phyloP scores from a whole-genome alignment of 2,888 invertebrate genomes.

The Acanthosepion esculentum region DNA sequence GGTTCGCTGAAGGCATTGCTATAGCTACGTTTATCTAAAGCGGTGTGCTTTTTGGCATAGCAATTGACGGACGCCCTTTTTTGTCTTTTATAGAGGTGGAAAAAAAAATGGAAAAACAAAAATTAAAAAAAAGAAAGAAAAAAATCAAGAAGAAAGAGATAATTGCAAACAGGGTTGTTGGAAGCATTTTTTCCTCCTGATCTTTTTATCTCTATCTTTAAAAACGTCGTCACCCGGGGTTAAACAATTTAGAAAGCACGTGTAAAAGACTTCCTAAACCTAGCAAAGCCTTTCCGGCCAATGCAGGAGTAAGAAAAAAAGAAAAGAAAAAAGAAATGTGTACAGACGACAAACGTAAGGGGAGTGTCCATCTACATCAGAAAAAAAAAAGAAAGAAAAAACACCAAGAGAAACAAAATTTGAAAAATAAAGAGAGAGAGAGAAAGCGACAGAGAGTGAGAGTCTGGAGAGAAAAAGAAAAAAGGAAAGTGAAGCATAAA shows the following conservation, averaged over 20 bases:
- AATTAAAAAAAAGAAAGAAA: no score
- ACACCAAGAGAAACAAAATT: background rate
- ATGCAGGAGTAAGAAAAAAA: background rate
- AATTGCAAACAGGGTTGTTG: background rate
- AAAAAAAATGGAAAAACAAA: no score
- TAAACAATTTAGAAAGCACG: background rate
- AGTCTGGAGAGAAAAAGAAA: background rate
- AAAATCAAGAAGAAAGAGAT: no score
- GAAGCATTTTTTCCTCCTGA: background rate
- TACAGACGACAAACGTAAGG: background rate
- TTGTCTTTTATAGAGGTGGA: background rate
- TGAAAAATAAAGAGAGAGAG: background rate
- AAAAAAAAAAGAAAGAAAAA: background rate
- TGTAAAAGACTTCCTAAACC: background rate
- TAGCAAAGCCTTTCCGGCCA: background rate
- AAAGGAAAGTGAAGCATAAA: background rate
- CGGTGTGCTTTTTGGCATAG: background rate
- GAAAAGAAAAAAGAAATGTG: background rate
- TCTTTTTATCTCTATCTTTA: background rate
- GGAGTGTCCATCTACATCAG: background rate
- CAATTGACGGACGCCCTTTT: background rate
- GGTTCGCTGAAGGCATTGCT: background rate
- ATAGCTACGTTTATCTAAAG: background rate
- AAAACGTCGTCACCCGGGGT: background rate
- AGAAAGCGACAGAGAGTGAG: no score